Evolutionary conservation across 2,113 vertebrate species (phyloP), one percentile per base, ranked within the genome.

Genomic region (Xiphias gladius): DNA sequence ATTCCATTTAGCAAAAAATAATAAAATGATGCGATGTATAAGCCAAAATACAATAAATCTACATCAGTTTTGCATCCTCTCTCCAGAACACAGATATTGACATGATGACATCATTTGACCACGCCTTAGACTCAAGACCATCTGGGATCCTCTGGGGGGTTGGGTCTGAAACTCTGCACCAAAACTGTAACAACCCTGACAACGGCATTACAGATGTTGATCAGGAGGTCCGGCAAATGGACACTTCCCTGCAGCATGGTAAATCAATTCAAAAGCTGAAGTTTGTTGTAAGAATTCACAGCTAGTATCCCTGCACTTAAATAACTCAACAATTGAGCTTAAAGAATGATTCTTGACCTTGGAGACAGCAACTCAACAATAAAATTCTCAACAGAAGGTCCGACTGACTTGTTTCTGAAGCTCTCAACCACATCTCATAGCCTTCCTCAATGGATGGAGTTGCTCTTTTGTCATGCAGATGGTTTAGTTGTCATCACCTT

Each of bases 71-170:
- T 28, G 71, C 1, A 12, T 77, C 22, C 28, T 73, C 41, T 17
- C 22, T 76, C 30, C 84, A 99, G 98, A 96, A 96, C 17, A 96
- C 96, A 95, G 95, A 96, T 70, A 92, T 95, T 69, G 95, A 96
- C 84, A 75, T 89, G 94, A 91, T 90, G 62, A 43, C 61, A 7
- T 71, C 63, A 50, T 73, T 76, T 32, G 70, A 76, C 16, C 65
- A 32, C n/a, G 35, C n/a, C 24, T 13, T 16, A 7, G 81, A 85
- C 37, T 50, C 66, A 39, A 66, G 55, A 58, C n/a, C 17, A 7
- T 32, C 58, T 39, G 69, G 52, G 24, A 37, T 19, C n/a, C 5
- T 62, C 58, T 48, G 11, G 11, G 55, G 13, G 48, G 43, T 7
- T n/a, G 17, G 35, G 8, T 66, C 65, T 58, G 84, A 85, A 63